Base-by-base conservation (phyloP, 2,888 invertebrate species). In the Glyphotaelius pellucidus region DNA sequence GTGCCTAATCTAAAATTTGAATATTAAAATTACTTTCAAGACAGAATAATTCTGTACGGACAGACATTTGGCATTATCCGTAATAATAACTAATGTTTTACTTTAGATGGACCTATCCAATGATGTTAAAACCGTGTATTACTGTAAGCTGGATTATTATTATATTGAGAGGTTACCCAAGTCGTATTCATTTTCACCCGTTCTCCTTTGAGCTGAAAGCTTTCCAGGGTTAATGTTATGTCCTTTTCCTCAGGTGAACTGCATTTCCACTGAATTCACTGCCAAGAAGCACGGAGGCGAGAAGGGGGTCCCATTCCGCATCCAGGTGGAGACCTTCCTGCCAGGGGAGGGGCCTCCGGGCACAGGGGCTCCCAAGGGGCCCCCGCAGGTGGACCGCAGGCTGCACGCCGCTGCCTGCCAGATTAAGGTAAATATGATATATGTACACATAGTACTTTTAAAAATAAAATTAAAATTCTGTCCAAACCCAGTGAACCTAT, bases 221-320 rank as follows among this genome's bases (percentile, higher is more conserved):
- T 47, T 47, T 15, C 47, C 47, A 15, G 15, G 47, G 47, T 47
- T 67, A 67, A 67, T 9, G 9, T 2, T n/a, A 67, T 9, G 25
- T 9, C 7, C 25, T 84, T 14, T 84, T 15, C 38, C 11, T 84
- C 94, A 98, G 98, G 98, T 98, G 88, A 99, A 99, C 95, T 99
- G 99, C 95, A 99, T 99, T 94, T 99, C 99, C 93, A 99, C 99
- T 0, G 99, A 99, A 95, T 99, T 99, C 95, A 99, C 99, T 0
- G 98, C 99, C 0, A 99, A 99, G 95, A 99, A 99, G 94, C 99
- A 99, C 95, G 99, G 99, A 88, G 99, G 99, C 1, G 99, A 99
- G 95, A 99, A 99, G 94, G 99, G 99, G 0, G 99, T 99, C 0
- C 99, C 99, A 0, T 99, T 99, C 96, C 97, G 99, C 88, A 98